Percentiles rank a stretch among this genome's conserved stretches.
Evolutionary conservation across 1,140 invertebrate species (phyloP).

Genomic region (Leptoteleia sp.): DNA sequence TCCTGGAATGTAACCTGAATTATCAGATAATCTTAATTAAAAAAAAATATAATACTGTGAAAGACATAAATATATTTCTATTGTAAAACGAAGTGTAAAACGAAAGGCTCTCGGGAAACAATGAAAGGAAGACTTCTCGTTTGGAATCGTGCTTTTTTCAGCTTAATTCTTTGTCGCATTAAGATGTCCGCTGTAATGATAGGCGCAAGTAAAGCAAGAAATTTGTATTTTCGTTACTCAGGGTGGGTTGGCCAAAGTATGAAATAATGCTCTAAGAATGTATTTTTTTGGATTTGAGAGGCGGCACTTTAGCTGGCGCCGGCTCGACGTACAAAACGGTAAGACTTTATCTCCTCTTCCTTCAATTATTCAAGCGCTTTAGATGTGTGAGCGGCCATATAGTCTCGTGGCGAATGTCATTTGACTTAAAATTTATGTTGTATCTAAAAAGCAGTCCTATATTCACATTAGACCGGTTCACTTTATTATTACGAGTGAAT

Average conservation of each 20-base stretch:
- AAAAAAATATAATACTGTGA: constrained; percentile 2
- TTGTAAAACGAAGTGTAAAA: constrained; percentile 28
- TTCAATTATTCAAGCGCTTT: constrained; percentile 45
- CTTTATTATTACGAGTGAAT: no score
- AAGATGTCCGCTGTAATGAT: constrained; percentile 34
- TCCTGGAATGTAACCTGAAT: constrained; percentile 3
- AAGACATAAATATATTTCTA: constrained; percentile 34
- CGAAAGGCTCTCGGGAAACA: constrained; percentile 27
- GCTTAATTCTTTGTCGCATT: constrained; percentile 46
- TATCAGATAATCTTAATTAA: neutral
- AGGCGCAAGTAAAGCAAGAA: constrained; percentile 39
- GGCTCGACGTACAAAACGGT: constrained; percentile 11
- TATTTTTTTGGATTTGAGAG: constrained; percentile 55
- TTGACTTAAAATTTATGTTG: constrained; percentile 29
- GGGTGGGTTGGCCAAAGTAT: constrained; percentile 6
- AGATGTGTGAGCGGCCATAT: constrained; percentile 24
- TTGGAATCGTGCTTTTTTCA: constrained; percentile 40
- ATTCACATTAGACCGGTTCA: no score
- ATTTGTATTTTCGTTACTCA: constrained; percentile 37
- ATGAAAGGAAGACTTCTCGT: constrained; percentile 42
- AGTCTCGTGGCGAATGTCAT: constrained; percentile 27
- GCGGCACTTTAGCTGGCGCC: constrained; percentile 50
- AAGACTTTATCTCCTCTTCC: constrained; percentile 44
- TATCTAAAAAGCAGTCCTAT: constrained; percentile 28
- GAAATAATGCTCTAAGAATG: constrained; percentile 36